phyloP scores from a whole-genome alignment of 1,140 invertebrate species.

The Pogonomyrmex californicus region DNA sequence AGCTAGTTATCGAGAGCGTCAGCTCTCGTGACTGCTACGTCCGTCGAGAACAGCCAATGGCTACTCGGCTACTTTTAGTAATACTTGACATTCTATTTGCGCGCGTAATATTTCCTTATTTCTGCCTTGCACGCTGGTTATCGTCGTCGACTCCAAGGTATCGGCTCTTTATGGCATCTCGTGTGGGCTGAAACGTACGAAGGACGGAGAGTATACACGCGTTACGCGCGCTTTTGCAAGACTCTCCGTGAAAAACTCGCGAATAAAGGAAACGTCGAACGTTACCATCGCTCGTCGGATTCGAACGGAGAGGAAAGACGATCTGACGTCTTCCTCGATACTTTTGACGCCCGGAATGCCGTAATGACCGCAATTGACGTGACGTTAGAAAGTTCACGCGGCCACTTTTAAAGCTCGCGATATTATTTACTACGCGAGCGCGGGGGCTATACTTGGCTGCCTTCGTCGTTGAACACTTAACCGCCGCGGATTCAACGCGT shows the following conservation, averaged over 20 bases:
- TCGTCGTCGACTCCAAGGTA: background rate
- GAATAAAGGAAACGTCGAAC: background rate
- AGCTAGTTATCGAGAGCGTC: background rate
- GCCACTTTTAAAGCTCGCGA: slow-evolving; percentile 1
- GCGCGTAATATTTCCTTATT: slow-evolving; percentile 6
- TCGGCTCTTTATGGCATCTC: slow-evolving; percentile 2
- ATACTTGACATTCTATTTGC: background rate
- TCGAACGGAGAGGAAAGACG: background rate
- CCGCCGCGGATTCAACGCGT: background rate
- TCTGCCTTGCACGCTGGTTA: background rate
- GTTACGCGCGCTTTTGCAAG: background rate
- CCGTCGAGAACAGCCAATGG: background rate
- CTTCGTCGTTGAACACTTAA: slow-evolving; percentile 15
- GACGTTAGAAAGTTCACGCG: slow-evolving; percentile 48
- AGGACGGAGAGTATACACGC: background rate
- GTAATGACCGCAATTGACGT: background rate
- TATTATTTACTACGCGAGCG: slow-evolving; percentile 34
- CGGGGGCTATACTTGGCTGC: slow-evolving; percentile 7
- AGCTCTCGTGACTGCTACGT: background rate
- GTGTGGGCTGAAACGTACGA: background rate
- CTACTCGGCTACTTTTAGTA: background rate
- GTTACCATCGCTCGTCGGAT: slow-evolving; percentile 2
- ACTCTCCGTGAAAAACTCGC: background rate
- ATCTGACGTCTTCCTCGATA: background rate
- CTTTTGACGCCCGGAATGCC: background rate